Evolutionary conservation across 92 coral and sea anemone species (phyloP), one percentile per base, ranked within the genome.

Genomic region (Parazoanthus atlanticus): DNA sequence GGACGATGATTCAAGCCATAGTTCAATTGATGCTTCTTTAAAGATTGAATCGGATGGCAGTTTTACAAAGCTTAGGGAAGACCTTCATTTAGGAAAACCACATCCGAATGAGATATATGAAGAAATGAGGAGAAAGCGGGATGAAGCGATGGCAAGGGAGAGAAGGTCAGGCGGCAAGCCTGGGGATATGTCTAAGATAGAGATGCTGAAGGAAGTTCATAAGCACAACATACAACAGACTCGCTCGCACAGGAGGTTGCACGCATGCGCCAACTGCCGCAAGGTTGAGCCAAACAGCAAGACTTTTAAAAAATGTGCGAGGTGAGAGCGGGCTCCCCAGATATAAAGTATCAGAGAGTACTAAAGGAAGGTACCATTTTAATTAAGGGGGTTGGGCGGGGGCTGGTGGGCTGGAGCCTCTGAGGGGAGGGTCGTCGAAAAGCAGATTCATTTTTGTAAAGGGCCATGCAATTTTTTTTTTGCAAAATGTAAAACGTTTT

Each of bases 101-200:
- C 99, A 97, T 87, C 99, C 99, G 0, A 93, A 95, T 86, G 85
- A 93, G 67, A 89, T 90, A 56, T 95, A 76, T 85, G 98, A 95
- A 76, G 91, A 93, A 40, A 78, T 72, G 28, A 81, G 83, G 32
- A 85, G 88, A 73, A 92, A 89, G 71, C 89, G 85, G 76, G 91
- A 74, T 2, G 92, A 92, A 77, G 79, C 49, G 41, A 82, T 71
- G 82, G 81, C 76, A 15, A 56, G 2, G 43, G 36, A 78, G 70
- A 83, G 40, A 82, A n/a, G 25, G 43, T 23, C 85, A 32, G 65
- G 13, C 26, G 25, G 61, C 25, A 31, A 72, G 17, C 33, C 52
- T 28, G 34, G 71, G 38, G 86, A 73, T 31, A 54, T 12, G 3
- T 32, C 49, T 58, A 32, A 40, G 46, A 66, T 47, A 54, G 90